Evolutionary conservation across 2,113 vertebrate genomes (phyloP), one percentile per base, ranked within the genome.

Genomic region (Petrocephalus microphthalmus): DNA sequence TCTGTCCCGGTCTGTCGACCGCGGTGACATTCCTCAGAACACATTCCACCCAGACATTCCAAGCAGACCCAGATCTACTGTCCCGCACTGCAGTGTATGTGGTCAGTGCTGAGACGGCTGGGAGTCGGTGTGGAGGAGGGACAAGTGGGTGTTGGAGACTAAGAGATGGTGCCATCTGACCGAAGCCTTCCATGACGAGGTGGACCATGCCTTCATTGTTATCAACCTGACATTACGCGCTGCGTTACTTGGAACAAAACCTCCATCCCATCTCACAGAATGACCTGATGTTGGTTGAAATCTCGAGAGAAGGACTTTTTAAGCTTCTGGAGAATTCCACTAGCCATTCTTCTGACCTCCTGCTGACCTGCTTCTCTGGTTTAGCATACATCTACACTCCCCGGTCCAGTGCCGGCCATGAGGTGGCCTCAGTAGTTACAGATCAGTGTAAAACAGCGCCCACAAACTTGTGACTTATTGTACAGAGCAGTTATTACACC

Each of bases 131-230:
- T 60, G 8, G 89, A 82, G 0, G 71, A 93, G 0, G 87, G 91
- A 92, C 87, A 90, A 92, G 13, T 95, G 94, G 94, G 89, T 88
- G 45, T 89, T 95, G 83, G 92, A 96, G 89, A 91, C 88, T 33
- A 29, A 90, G 90, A 45, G 84, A 89, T 84, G 89, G 25, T 93
- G 93, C 78, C 88, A 85, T 78, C 49, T 95, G 78, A 87, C 91
- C 0, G 60, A 94, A 1, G 91, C 92, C 53, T 91, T 96, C 87
- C 94, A 93, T 52, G 93, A 94, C 90, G 93, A 90, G 88, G 91
- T 88, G 56, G 91, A 92, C 89, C 94, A 92, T 15, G 91, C 60
- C 81, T 93, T 87, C 93, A 93, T 89, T 91, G 84, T 93, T 93
- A 92, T 94, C 88, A 57, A 90, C 92, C 29, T 91, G 82, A 88